Conservation (phyloP, 2,113 vertebrate species). For the Guaruba guarouba region DNA sequence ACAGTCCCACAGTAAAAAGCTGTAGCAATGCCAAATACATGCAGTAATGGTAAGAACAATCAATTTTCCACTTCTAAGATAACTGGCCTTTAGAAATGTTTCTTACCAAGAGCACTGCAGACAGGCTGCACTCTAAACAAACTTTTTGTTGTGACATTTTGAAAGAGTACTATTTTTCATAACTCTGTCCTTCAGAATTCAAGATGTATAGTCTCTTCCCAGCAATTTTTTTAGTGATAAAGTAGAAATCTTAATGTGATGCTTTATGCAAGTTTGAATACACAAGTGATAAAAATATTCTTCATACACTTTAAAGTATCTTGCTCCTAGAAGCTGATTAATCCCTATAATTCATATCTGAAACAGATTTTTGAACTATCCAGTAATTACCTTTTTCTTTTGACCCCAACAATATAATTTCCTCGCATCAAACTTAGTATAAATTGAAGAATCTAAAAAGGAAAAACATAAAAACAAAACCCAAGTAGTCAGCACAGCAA, state of each 20-base stretch:
- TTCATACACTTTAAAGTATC: not conserved
- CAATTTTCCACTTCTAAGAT: not conserved
- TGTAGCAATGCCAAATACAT: not conserved
- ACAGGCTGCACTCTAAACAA: not conserved
- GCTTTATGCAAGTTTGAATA: not conserved
- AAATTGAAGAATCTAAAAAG: conserved; percentile 72
- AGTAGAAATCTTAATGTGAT: not conserved
- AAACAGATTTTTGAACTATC: not conserved
- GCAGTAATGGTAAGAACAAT: not conserved
- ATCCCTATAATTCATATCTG: not conserved
- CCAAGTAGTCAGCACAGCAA: not conserved
- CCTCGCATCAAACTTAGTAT: conserved; percentile 66
- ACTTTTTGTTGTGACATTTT: not conserved
- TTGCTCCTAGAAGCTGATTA: not conserved
- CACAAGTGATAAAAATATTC: not conserved
- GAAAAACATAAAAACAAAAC: not conserved
- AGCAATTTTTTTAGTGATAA: not conserved
- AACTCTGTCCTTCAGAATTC: not conserved
- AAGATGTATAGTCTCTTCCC: not conserved
- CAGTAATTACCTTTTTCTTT: conserved; percentile 72
- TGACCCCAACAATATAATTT: conserved; percentile 64
- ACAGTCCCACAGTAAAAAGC: not conserved
- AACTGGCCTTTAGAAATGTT: not conserved
- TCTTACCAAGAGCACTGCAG: not conserved
- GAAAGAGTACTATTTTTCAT: not conserved